Evolutionary conservation across 1,140 invertebrate species (phyloP).

Genomic region (Drosophila ananassae): DNA sequence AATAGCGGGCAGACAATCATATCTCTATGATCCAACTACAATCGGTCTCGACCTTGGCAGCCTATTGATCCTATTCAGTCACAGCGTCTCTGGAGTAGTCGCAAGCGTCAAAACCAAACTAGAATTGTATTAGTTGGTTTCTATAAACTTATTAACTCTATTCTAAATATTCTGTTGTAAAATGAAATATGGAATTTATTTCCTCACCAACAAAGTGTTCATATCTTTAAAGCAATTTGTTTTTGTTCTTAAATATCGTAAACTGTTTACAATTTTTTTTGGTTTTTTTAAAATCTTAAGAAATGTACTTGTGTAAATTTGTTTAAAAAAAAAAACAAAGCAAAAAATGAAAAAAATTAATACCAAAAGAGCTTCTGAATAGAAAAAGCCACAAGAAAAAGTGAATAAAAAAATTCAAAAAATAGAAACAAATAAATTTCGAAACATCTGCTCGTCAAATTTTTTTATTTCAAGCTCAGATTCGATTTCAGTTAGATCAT

Average conservation of each 20-base stretch:
- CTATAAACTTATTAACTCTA: constrained; percentile 31
- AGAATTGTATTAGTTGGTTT: constrained; percentile 42
- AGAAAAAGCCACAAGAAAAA: constrained; percentile 62
- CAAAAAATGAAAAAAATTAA: constrained; percentile 32
- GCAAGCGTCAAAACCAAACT: constrained; percentile 32
- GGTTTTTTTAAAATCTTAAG: constrained; percentile 63
- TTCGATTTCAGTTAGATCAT: constrained; percentile 68
- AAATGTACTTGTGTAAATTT: constrained; percentile 56
- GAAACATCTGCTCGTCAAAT: constrained; percentile 68
- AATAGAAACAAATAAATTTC: constrained; percentile 56
- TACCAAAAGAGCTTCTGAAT: constrained; percentile 52
- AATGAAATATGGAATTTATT: constrained; percentile 24
- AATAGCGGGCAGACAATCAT: constrained; percentile 46
- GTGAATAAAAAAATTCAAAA: constrained; percentile 65
- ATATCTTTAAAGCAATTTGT: constrained; percentile 1
- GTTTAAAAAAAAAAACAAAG: constrained; percentile 48
- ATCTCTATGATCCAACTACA: constrained; percentile 46
- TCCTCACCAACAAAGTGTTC: constrained; percentile 38
- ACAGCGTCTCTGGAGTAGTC: constrained; percentile 63
- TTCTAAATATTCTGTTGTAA: constrained; percentile 50
- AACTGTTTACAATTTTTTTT: constrained; percentile 54
- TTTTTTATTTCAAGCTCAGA: constrained; percentile 74
- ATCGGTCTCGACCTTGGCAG: constrained; percentile 48
- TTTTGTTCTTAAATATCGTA: constrained; percentile 42
- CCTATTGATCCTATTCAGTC: constrained; percentile 45